Evolutionary conservation across 2,888 invertebrate genomes (phyloP).

Genomic region (Troides aeacus): DNA sequence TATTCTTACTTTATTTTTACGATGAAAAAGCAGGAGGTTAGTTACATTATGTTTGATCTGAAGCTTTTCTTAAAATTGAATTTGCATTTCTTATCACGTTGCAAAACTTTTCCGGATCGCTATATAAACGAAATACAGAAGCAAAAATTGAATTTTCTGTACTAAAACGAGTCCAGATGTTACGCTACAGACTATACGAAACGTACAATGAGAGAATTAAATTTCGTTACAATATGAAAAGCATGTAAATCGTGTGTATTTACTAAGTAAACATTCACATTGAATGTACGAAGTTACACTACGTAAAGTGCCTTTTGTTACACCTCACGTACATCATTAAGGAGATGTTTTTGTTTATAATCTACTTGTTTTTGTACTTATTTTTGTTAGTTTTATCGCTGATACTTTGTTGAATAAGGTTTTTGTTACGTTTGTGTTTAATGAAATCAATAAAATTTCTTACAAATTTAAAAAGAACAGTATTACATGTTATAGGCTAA

Average conservation of each 20-base stretch:
- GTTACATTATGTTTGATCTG: background rate
- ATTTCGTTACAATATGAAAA: conserved; percentile 23
- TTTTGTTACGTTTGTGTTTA: no score
- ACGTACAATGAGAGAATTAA: conserved; percentile 31
- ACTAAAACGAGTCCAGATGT: conserved; percentile 34
- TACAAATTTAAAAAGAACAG: background rate
- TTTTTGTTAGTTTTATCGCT: no score
- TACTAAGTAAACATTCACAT: no score
- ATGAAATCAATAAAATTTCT: background rate
- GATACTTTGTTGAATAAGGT: no score
- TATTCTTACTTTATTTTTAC: no score
- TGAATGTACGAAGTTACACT: no score
- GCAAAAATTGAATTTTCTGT: conserved; percentile 34
- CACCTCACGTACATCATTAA: no score
- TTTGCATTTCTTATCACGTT: conserved; percentile 10
- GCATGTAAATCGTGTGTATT: conserved; percentile 3
- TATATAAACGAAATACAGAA: conserved; percentile 32
- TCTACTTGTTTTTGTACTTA: no score
- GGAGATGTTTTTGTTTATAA: no score
- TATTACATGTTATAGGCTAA: background rate
- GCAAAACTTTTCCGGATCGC: conserved; percentile 25
- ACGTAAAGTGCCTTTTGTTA: no score
- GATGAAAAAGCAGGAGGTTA: background rate
- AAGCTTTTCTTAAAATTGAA: background rate
- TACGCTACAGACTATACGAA: conserved; percentile 28